Evolutionary conservation across 2,113 vertebrate genomes (phyloP), one percentile per base, ranked within the genome.

Genomic region (Thermophis baileyi): DNA sequence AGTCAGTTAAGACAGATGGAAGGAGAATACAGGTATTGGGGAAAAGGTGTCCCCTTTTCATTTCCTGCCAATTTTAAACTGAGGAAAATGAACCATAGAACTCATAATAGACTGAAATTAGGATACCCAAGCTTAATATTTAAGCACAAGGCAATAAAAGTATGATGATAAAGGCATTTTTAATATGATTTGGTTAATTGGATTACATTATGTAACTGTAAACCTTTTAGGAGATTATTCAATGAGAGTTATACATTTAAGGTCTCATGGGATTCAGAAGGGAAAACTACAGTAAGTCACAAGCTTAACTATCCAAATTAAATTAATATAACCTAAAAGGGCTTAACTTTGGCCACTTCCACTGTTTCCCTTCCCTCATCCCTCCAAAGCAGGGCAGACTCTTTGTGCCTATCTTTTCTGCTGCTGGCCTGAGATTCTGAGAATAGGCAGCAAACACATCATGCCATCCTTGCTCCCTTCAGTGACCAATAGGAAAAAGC

Each of bases 1-100:
- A 54, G 50, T 89, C 44, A 53, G 53, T 81, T 40, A 74, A 74
- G 47, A 27, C 51, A 89, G 63, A 49, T 89, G 50, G 89, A 8
- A 81, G 74, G 53, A 49, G 4, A n/a, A 53, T 4, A 55, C 18
- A 46, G 35, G n/a, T 35, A 54, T 35, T 57, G 74, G 74, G 11
- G 46, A 49, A 85, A 85, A 40, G 27, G 20, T 11, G 14, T 7
- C 51, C 14, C 88, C 51, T 49, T 85, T 69, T 85, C 55, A 57
- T 74, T 57, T 92, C 30, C 40, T 87, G 85, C 44, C 54, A 63
- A 63, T 92, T 54, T 92, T 54, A 81, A 89, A 92, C 54, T 89
- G 27, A 85, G 81, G 24, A 60, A 88, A 87, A 74, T 50, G 54
- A 22, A 91, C 47, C 51, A 24, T n/a, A 49, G 18, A 27, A 49